Conservation (phyloP, 1,140 invertebrate genomes). For the Achroia grisella region DNA sequence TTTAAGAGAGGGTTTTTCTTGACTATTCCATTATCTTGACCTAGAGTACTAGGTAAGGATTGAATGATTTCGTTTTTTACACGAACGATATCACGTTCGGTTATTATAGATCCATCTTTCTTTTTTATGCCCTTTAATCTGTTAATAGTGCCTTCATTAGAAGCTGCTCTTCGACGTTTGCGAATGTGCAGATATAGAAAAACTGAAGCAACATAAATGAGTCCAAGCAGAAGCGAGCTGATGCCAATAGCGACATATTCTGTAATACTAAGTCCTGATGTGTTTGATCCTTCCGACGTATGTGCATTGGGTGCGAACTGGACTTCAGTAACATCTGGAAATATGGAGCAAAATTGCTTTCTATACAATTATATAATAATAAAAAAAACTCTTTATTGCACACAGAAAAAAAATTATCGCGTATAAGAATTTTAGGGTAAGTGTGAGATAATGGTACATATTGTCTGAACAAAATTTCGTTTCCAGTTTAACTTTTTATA, state of each 20-base stretch:
- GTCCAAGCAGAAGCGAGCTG: conserved; percentile 83
- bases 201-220: conserved; percentile 88
- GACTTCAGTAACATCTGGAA: conserved; percentile 84
- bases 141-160: conserved; percentile 32
- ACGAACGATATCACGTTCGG: conserved; percentile 54
- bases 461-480: no score
- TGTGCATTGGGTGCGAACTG: conserved; percentile 81
- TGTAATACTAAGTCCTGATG: conserved; percentile 75
- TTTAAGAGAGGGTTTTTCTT: conserved; percentile 84
- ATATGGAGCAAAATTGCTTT: conserved; percentile 1
- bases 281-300: conserved; percentile 54
- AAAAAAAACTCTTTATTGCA: no score
- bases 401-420: no score
- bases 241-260: conserved; percentile 89
- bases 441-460: no score
- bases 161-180: conserved; percentile 62
- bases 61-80: conserved; percentile 53
- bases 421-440: no score
- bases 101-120: conserved; percentile 49
- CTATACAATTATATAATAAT: no score
- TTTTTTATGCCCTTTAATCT: conserved; percentile 45
- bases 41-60: conserved; percentile 38
- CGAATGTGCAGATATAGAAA: conserved; percentile 85
- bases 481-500: no score
- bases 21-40: conserved; percentile 76